phyloP scores from a whole-genome alignment of 2,797 vertebrate species.

The Xyrichtys novacula region DNA sequence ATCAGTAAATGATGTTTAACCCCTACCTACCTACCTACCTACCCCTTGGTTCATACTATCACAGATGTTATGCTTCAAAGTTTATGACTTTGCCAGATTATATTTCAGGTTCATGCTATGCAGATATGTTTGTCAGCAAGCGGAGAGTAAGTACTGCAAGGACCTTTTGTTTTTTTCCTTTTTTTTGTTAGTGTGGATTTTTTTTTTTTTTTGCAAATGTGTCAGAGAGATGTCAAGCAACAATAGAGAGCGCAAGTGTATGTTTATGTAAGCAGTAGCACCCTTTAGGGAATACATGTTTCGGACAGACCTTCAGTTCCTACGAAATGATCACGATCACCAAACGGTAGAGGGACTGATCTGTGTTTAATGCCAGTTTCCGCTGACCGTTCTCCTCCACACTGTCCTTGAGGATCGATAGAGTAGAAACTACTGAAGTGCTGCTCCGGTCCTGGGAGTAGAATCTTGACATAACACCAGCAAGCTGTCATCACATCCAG shows the following conservation, averaged over 20 bases:
- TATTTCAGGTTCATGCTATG: constrained; percentile 77
- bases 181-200: constrained; percentile 39
- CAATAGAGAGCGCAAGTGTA: constrained; percentile 42
- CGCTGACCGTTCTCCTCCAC: constrained; percentile 15
- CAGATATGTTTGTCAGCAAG: constrained; percentile 67
- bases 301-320: constrained; percentile 15
- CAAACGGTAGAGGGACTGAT: constrained; percentile 18
- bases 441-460: constrained; percentile 41
- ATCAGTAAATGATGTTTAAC: constrained; percentile 66
- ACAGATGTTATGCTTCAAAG: constrained; percentile 58
- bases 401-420: constrained; percentile 32
- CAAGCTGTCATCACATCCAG: constrained; percentile 62
- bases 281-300: constrained; percentile 21
- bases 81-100: constrained; percentile 61
- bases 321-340: constrained; percentile 1
- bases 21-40: constrained; percentile 44
- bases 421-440: constrained; percentile 31
- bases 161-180: constrained; percentile 39
- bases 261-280: constrained; percentile 54
- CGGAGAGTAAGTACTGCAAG: constrained; percentile 45
- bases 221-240: constrained; percentile 45
- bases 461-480: constrained; percentile 69
- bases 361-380: not conserved
- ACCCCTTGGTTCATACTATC: constrained; percentile 61
- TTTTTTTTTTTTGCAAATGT: constrained; percentile 52